A percentile compares a stretch with the other conserved stretches of the same genome.
Conservation (phyloP, 2,113 vertebrate genomes). For the Laticauda laticaudata region DNA sequence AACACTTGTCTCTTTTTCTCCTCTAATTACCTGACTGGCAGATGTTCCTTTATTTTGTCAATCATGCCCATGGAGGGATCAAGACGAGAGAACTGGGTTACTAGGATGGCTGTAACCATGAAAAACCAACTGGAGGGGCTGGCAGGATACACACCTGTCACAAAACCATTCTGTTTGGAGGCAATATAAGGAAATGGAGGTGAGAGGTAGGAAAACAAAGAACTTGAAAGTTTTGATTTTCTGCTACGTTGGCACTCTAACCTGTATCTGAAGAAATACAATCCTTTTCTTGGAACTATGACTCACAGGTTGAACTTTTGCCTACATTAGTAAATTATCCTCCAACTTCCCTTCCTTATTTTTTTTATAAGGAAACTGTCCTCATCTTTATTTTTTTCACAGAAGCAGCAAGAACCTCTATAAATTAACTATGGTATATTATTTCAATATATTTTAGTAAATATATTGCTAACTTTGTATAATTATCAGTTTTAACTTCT, state of each 20-base stretch:
- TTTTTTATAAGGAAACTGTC: background rate
- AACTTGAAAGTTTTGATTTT: background rate
- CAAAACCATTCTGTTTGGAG: slow-evolving; percentile 78
- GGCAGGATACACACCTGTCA: slow-evolving; percentile 84
- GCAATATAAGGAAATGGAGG: slow-evolving; percentile 7
- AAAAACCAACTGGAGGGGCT: slow-evolving; percentile 90
- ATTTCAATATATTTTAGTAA: background rate
- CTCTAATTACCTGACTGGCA: slow-evolving; percentile 79
- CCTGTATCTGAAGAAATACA: background rate
- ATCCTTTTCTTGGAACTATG: background rate
- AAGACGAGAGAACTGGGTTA: slow-evolving; percentile 85
- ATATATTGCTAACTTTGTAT: background rate
- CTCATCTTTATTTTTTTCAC: background rate
- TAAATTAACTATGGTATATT: background rate
- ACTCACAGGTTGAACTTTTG: background rate
- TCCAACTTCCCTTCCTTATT: background rate
- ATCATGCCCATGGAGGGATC: slow-evolving; percentile 93
- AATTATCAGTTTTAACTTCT: background rate
- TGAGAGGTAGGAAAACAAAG: background rate
- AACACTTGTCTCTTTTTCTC: background rate
- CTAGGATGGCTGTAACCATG: slow-evolving; percentile 85
- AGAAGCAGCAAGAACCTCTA: background rate
- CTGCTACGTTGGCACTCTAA: background rate
- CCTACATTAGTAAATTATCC: background rate
- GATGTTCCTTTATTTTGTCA: slow-evolving; percentile 86